Evolutionary conservation across 2,113 vertebrate genomes (phyloP), one percentile per base, ranked within the genome.

Genomic region (Morone chrysops): DNA sequence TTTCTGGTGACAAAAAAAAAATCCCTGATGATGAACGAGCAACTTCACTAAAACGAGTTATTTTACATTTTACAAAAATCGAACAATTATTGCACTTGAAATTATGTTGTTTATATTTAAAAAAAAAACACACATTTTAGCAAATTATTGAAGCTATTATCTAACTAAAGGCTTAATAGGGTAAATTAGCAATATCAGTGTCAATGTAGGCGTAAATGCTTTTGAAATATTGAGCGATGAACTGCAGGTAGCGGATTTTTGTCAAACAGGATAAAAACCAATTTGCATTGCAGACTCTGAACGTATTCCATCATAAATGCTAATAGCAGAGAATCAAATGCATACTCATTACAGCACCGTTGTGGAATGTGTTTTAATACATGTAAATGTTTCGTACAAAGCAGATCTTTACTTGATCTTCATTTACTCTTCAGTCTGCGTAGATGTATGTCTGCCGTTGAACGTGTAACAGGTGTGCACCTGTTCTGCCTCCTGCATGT

Each of bases 381-480:
- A 13, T 45, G 73, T 59, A 50, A 65, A 80, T 77, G 68, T 54
- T 69, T 8, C 48, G 62, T 31, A 70, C 76, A 47, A 87, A 73
- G 73, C 54, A 45, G 40, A 66, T 82, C 73, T 78, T 22, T n/a
- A 70, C 84, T 84, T 87, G 75, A 84, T 90, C 76, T 76, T 70
- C 53, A 73, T 70, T 77, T 70, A 72, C 75, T 71, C 74, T 25
- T 38, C 63, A 18, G 79, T 65, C 38, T 70, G 74, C 16, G 68
- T 75, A 41, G 80, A 84, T n/a, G 77, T 70, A 8, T 13, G 48
- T 50, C 2, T n/a, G 56, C 5, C 9, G 59, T 73, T 84, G 1
- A 43, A 70, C 53, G 87, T 84, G 87, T 86, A 92, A 93, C 93
- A 94, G 92, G 90, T 93, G 92, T 69, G 78, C 92, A 94, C 93